Base-by-base conservation (phyloP, 92 coral and sea anemone genomes). In the Muricea muricata region DNA sequence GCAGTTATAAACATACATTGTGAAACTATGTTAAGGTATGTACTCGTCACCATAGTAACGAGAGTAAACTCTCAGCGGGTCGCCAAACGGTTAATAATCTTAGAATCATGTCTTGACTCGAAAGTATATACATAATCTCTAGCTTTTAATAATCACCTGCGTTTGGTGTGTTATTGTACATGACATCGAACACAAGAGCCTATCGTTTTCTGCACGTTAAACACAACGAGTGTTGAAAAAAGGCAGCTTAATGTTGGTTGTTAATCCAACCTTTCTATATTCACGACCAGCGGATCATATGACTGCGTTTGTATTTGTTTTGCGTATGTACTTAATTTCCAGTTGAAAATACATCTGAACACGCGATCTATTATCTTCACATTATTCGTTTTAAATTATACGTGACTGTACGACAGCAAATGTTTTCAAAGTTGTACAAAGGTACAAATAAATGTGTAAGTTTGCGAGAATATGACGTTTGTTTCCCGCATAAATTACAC, bases 401-500 rank as follows among this genome's bases (percentile, higher is more conserved):
- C 26, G 1, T 15, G 26, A 57, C 26, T 15, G 0, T 24, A 57
- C 21, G 28, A 57, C 65, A 2, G 8, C 26, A 29, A 10, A 34
- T 23, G 12, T 60, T 31, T 18, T 60, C 68, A 25, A 60, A 13
- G 9, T 23, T 18, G 68, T 60, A 29, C 68, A 21, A 60, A 25
- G 15, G 68, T 60, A 60, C 68, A 60, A 60, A 48, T 48, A 20
- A 60, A 60, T 29, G 68, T 60, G 30, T 57, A 15, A 57, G 14
- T 4, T 28, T 24, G 33, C 9, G 30, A 23, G 32, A 34, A 60
- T 24, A 23, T 60, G 50, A 28, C 23, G 37, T 77, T 77, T 40
- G 26, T n/a, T 1, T 56, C 69, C 69, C 82, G 82, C 82, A 77
- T 77, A 77, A 77, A 77, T 77, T 77, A 75, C 25, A 46, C 26